Evolutionary conservation across 1,140 invertebrate genomes (phyloP), one percentile per base, ranked within the genome.

Genomic region (Drosophila bifasciata): DNA sequence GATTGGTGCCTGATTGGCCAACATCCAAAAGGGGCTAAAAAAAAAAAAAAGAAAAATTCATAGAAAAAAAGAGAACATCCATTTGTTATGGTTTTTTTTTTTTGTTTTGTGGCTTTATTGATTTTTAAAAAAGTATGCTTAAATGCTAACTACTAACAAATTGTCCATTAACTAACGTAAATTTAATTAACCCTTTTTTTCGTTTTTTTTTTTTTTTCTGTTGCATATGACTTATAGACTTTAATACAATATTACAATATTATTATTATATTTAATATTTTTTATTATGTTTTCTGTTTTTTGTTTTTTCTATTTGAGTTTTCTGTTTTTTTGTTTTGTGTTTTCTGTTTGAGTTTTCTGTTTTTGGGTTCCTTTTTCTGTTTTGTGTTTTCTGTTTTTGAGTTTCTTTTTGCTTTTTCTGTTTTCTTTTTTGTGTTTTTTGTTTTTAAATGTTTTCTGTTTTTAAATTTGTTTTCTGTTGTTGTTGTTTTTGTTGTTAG

Each of bases 111-210:
- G 63, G 55, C 62, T 69, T 85, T 85, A 88, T 86, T 88, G 69
- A 88, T 83, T 88, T 88, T 88, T 88, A 67, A 88, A 89, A 89
- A 88, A 88, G 69, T 83, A 79, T 83, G 79, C 83, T 86, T 86
- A 86, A 45, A 77, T 50, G 43, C 83, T 86, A 86, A 48, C 83
- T 86, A 86, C 83, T 86, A 86, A 86, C 83, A 88, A 86, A 80
- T 88, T 86, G 83, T 86, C 83, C 74, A 72, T 86, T 86, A 86
- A 86, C 83, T 86, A 86, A 86, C 66, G 71, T 86, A 86, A 72
- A 83, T 88, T 53, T 86, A 86, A 86, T 88, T 75, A 86, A 81
- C 83, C 48, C 43, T 43, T 75, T 63, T 63, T 40, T 48, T 44
- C 57, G 45, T 32, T 66, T 59, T 43, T 40, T 9, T 53, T 60